phyloP scores from a whole-genome alignment of 2,888 invertebrate genomes.

The Capitulum mitella region DNA sequence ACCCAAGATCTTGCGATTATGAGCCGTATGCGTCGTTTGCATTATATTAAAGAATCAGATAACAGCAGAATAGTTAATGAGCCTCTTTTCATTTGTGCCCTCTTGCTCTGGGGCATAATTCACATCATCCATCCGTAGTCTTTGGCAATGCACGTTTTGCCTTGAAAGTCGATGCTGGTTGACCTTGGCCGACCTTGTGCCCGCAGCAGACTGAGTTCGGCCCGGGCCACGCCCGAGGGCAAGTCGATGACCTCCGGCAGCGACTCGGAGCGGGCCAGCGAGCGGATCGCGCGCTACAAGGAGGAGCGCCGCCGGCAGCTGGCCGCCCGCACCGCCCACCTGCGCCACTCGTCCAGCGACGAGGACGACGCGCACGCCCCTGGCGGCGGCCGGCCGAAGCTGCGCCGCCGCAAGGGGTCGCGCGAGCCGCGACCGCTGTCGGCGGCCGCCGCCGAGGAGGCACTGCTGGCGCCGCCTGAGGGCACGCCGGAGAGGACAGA shows the following conservation, averaged over 20 bases:
- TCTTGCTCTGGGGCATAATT: no score
- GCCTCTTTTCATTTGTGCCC: no score
- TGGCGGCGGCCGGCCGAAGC: conserved; percentile 15
- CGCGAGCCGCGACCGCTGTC: conserved; percentile 11
- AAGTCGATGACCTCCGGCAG: conserved; percentile 8
- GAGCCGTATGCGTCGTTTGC: no score
- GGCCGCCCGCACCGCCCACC: conserved; percentile 45
- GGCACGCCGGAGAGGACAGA: neutral
- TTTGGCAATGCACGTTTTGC: no score
- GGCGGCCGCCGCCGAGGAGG: conserved; percentile 26
- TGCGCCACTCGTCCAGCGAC: conserved; percentile 25
- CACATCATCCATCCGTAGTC: no score
- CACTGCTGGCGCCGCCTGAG: conserved; percentile 2
- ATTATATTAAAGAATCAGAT: no score
- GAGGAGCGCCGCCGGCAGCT: conserved; percentile 63
- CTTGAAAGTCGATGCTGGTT: no score
- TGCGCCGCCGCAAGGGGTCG: conserved; percentile 23
- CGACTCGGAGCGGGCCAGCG: conserved; percentile 30
- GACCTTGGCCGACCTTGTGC: no score
- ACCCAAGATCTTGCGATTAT: no score
- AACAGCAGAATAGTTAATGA: no score
- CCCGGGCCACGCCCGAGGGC: conserved; percentile 14
- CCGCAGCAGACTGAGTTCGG: neutral
- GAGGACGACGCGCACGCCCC: conserved; percentile 29
- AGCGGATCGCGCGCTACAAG: conserved; percentile 50